Percentiles rank a stretch among this genome's conserved stretches.
phyloP scores from a whole-genome alignment of 2,113 vertebrate genomes.

The Halcyon senegalensis region DNA sequence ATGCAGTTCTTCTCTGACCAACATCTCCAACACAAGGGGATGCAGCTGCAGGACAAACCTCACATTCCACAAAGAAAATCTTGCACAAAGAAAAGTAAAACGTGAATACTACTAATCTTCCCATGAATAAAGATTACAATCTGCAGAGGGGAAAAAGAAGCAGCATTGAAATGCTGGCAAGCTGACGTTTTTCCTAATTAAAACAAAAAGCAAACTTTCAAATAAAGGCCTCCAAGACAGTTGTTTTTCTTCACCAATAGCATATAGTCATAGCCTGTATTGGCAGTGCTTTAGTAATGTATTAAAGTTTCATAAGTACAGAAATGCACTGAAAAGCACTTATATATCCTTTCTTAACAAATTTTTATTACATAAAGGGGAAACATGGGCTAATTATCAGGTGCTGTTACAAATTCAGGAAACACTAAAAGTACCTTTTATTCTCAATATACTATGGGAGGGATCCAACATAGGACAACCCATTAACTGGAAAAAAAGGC shows the following conservation, averaged over 20 bases:
- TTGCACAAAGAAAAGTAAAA: not conserved
- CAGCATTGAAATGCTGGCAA: not conserved
- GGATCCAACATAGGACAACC: not conserved
- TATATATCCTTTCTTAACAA: not conserved
- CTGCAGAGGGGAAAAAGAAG: not conserved
- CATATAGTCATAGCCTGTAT: not conserved
- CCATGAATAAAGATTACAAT: not conserved
- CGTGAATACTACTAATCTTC: not conserved
- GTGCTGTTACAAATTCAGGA: not conserved
- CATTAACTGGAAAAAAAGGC: not conserved
- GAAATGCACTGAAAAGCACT: not conserved
- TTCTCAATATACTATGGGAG: not conserved
- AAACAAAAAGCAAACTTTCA: not conserved
- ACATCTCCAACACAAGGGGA: not conserved
- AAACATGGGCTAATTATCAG: not conserved
- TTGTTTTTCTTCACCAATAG: rapidly evolving
- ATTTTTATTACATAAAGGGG: not conserved
- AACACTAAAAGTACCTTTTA: not conserved
- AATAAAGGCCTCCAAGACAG: not conserved
- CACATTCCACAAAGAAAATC: not conserved
- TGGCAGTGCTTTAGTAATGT: not conserved
- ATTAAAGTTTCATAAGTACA: not conserved
- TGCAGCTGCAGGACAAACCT: not conserved
- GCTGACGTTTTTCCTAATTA: not conserved
- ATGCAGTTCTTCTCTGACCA: not conserved